Evolutionary conservation across 2,797 vertebrate species (phyloP).

Genomic region (Poeciliopsis presidionis): DNA sequence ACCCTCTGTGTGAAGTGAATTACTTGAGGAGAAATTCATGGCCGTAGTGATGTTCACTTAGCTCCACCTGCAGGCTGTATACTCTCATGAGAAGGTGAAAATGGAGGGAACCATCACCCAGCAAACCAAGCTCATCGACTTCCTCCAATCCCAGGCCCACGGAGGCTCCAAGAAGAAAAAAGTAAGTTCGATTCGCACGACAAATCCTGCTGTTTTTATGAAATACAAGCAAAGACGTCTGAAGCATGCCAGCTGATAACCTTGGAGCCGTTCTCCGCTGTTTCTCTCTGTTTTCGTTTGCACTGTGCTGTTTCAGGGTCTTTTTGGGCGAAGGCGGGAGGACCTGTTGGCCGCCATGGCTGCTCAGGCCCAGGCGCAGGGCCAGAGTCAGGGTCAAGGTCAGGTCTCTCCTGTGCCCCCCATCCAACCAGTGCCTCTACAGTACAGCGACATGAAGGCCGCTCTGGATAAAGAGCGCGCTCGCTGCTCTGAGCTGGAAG

Average conservation of each 20-base stretch:
- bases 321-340: constrained; percentile 97
- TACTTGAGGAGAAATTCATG: constrained; percentile 75
- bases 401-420: constrained; percentile 69
- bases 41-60: constrained; percentile 80
- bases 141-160: constrained; percentile 96
- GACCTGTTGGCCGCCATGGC: constrained; percentile 90
- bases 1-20: constrained; percentile 58
- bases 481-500: constrained; percentile 93
- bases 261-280: background rate
- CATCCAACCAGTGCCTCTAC: constrained; percentile 90
- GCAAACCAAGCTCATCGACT: constrained; percentile 99
- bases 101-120: constrained; percentile 99
- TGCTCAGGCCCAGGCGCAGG: constrained; percentile 73
- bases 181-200: constrained; percentile 57
- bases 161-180: constrained; percentile 98
- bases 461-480: constrained; percentile 96
- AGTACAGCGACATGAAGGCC: constrained; percentile 96
- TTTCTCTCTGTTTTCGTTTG: background rate
- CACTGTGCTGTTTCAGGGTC: constrained; percentile 85
- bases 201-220: background rate
- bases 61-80: constrained; percentile 90
- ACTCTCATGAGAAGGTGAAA: constrained; percentile 99
- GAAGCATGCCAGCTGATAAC: background rate
- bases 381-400: constrained; percentile 65
- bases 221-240: background rate